Conservation (phyloP, 2,113 vertebrate species). For the Trogon melanurus region DNA sequence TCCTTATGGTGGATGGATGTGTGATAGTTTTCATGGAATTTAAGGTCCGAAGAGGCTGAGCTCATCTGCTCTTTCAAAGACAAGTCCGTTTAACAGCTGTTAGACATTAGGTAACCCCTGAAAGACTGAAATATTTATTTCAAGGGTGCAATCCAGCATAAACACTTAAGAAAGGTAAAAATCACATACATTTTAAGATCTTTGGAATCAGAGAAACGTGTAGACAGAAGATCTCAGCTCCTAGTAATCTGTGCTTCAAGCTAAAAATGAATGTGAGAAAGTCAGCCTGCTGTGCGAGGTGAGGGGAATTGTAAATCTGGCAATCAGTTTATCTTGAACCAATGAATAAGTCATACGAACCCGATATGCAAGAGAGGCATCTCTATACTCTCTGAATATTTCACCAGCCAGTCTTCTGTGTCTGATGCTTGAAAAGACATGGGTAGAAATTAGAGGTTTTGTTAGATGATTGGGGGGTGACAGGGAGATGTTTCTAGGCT, state of each 20-base stretch:
- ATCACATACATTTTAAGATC: background rate
- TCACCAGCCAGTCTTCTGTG: background rate
- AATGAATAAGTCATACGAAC: background rate
- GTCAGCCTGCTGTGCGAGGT: background rate
- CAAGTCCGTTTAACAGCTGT: background rate
- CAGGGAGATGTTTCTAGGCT: background rate
- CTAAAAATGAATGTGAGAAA: background rate
- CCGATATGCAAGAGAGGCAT: background rate
- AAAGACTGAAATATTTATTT: background rate
- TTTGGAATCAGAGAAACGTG: background rate
- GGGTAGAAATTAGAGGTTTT: background rate
- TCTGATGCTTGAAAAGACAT: background rate
- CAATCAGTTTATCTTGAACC: background rate
- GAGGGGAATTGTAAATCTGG: background rate
- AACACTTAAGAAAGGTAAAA: background rate
- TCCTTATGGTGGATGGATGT: fast-evolving
- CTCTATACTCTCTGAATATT: background rate
- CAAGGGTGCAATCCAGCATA: background rate
- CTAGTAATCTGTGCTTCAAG: background rate
- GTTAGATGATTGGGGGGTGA: background rate
- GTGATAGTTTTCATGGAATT: background rate
- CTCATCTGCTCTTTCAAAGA: background rate
- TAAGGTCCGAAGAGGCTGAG: background rate
- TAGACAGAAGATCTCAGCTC: background rate
- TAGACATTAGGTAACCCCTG: background rate